Conservation (phyloP, 2,113 vertebrate genomes). For the Mesoclemmys tuberculata region DNA sequence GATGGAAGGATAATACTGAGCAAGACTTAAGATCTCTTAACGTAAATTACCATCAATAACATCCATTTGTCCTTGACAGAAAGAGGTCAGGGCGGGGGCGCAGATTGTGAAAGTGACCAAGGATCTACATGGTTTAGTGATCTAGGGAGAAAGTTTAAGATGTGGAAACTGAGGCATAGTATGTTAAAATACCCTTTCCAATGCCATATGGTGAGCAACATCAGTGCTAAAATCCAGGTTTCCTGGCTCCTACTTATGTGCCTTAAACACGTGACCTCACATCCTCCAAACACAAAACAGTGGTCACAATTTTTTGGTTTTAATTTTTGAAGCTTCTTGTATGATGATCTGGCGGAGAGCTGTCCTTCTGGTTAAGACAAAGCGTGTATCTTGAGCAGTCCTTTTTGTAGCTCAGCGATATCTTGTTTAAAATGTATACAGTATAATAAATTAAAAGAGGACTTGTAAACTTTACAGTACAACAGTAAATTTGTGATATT, state of each 20-base stretch:
- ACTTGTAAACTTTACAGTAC: not conserved
- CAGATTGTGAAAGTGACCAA: not conserved
- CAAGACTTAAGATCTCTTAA: not conserved
- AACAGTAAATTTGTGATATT: not conserved
- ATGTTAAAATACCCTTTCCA: not conserved
- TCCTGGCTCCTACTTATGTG: not conserved
- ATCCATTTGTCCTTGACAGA: not conserved
- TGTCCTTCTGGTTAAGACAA: not conserved
- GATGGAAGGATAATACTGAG: not conserved
- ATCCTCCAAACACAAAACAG: not conserved
- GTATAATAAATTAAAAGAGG: rapidly evolving
- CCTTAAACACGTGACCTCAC: not conserved
- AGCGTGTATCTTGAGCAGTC: not conserved
- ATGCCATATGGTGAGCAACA: not conserved
- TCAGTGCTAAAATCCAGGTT: rapidly evolving
- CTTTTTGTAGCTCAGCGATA: not conserved
- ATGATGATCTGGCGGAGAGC: not conserved
- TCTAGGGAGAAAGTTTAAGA: not conserved
- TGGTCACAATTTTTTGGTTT: not conserved
- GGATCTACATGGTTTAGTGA: not conserved
- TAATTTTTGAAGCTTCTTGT: not conserved
- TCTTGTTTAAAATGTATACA: not conserved
- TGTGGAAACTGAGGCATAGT: not conserved
- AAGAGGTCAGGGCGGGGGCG: not conserved
- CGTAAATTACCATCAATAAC: not conserved